A percentile compares a stretch with the other conserved stretches of the same genome.
These are phyloP conservation scores for Metallyticus violacea DNA, from an alignment of 2,888 invertebrate species.

Conservation along the genomic window DNA sequence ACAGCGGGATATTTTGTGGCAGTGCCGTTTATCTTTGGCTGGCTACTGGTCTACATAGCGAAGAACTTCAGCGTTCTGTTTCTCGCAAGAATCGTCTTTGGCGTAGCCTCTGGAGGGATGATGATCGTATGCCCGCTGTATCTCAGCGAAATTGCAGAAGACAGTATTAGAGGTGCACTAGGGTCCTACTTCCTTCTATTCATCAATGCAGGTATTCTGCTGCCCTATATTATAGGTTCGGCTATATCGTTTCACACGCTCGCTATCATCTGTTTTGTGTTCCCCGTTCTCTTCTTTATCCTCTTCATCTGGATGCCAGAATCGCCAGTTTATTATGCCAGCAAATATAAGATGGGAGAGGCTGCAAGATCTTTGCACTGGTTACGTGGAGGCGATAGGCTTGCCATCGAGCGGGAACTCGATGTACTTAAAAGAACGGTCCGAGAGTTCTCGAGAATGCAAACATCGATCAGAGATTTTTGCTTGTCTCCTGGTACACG, in stretches of 20 bases:
- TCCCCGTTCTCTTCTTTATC: slow-evolving; percentile 51
- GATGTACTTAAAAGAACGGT: slow-evolving; percentile 38
- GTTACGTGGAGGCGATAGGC: slow-evolving; percentile 39
- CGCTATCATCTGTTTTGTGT: slow-evolving; percentile 51
- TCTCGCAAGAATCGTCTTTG: slow-evolving; percentile 56
- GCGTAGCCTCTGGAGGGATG: slow-evolving; percentile 55
- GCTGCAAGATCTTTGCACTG: slow-evolving; percentile 43
- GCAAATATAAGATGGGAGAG: slow-evolving; percentile 48
- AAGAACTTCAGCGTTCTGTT: slow-evolving; percentile 49
- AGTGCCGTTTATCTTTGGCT: slow-evolving; percentile 57
- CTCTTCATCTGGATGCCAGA: slow-evolving; percentile 56
- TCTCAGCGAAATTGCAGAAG: slow-evolving; percentile 61
- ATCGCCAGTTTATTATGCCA: slow-evolving; percentile 55
- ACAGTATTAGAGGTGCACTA: slow-evolving; percentile 53
- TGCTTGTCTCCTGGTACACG: slow-evolving; percentile 43
- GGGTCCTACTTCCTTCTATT: slow-evolving; percentile 56
- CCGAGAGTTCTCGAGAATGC: slow-evolving; percentile 26
- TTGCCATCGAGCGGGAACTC: slow-evolving; percentile 40
- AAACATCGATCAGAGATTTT: slow-evolving; percentile 41
- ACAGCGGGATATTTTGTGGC: slow-evolving; percentile 52
- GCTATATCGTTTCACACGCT: slow-evolving; percentile 50
- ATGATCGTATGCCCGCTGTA: slow-evolving; percentile 59
- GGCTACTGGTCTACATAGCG: slow-evolving; percentile 55
- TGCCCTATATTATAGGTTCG: slow-evolving; percentile 53
- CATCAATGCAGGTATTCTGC: slow-evolving; percentile 51